Evolutionary conservation across 2,797 vertebrate species (phyloP), one percentile per base, ranked within the genome.

Genomic region (Tadarida brasiliensis): DNA sequence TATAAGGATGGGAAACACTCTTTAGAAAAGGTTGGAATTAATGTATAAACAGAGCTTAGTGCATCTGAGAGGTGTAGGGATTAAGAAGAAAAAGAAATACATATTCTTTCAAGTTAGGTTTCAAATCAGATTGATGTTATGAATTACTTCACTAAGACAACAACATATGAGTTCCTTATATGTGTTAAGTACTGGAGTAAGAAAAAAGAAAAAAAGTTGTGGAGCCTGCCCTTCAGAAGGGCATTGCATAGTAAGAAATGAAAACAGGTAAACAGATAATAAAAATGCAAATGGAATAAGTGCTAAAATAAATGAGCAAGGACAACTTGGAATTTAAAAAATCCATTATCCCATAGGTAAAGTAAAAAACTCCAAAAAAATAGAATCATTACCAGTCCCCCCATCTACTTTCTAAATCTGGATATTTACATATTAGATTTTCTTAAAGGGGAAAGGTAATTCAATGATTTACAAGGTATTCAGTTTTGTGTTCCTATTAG

Each of bases 231-330:
- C 35, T 97, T 94, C 33, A 91, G 61, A 91, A 96, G 30, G 30
- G 19, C 33, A 85, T 70, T 94, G 19, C 4, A 11, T 74, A 80
- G 17, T 33, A 94, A 82, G 56, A n/a, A 93, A 93, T 87, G 14
- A 70, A 89, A 96, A 71, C 22, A 91, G 17, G 24, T 71, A 92
- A 95, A 83, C 33, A 93, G 14, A 90, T 87, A 93, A 77, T 90
- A 93, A 87, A 67, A 95, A 97, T 94, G 17, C 35, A 94, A 78
- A 94, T 87, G 26, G 30, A 82, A 0, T 88, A 83, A 76, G 57
- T 90, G 16, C 26, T 35, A 59, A 92, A 95, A 85, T 85, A 91
- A 91, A 73, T 59, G 51, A 84, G 30, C 65, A 93, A 44, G 56
- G 14, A 87, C 54, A 88, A 78, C 77, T 92, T 80, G 47, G 33